A percentile compares a stretch with the other conserved stretches of the same genome.
Evolutionary conservation across 2,113 vertebrate genomes (phyloP).

Genomic region (Onychostruthus taczanowskii): DNA sequence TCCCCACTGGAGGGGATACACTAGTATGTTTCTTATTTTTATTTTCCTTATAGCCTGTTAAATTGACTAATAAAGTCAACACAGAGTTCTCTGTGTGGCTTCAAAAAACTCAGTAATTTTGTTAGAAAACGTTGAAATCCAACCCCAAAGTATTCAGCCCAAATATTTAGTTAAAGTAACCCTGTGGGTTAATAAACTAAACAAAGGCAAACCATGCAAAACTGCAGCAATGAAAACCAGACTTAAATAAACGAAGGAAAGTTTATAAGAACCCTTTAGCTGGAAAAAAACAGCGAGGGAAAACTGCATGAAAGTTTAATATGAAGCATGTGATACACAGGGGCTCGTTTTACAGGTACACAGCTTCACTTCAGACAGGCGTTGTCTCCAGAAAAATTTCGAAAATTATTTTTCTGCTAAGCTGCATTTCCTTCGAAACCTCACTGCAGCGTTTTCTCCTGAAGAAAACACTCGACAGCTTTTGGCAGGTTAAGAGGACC

Average conservation of each 20-base stretch:
- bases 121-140: constrained; percentile 88
- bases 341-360: constrained; percentile 73
- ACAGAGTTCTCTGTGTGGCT: constrained; percentile 81
- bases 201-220: constrained; percentile 97
- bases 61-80: constrained; percentile 82
- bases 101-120: constrained; percentile 83
- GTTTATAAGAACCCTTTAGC: constrained; percentile 91
- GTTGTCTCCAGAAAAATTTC: background rate
- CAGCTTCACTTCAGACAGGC: background rate
- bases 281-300: constrained; percentile 72
- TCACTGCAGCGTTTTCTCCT: background rate
- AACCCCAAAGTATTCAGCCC: constrained; percentile 86
- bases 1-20: constrained; percentile 38
- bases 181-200: constrained; percentile 99
- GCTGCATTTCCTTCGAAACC: background rate
- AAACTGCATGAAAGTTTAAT: constrained; percentile 86
- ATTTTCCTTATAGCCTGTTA: constrained; percentile 77
- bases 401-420: background rate
- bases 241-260: constrained; percentile 93
- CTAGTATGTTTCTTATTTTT: constrained; percentile 69
- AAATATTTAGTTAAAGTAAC: constrained; percentile 96
- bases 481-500: background rate
- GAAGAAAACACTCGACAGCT: background rate
- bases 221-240: constrained; percentile 98
- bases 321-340: constrained; percentile 85